Conservation (phyloP, 2,888 invertebrate species). For the Oeneis ivallda region DNA sequence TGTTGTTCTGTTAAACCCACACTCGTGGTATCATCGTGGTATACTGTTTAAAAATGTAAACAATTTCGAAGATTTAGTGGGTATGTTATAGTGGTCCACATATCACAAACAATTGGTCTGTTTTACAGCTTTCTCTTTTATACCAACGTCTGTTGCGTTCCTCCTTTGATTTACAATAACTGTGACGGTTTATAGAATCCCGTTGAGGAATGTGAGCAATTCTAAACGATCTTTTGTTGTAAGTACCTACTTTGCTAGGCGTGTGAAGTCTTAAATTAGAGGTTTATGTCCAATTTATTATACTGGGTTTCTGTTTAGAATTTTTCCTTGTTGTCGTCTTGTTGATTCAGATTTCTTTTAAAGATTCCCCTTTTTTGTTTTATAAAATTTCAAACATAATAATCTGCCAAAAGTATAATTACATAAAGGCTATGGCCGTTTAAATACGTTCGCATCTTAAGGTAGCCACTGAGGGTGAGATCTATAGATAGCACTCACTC, state of each 20-base stretch:
- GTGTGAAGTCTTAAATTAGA: too few species aligned
- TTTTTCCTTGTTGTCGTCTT: too few species aligned
- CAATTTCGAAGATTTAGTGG: conserved; percentile 28
- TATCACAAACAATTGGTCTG: conserved; percentile 19
- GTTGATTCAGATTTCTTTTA: too few species aligned
- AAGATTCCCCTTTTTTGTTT: too few species aligned
- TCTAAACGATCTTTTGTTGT: conserved; percentile 22
- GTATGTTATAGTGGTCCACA: conserved; percentile 22
- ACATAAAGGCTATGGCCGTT: too few species aligned
- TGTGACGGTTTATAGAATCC: conserved; percentile 19
- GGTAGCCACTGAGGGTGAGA: too few species aligned
- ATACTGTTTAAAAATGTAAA: conserved; percentile 17
- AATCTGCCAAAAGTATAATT: too few species aligned
- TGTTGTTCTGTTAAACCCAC: conserved; percentile 3
- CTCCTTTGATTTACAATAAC: conserved; percentile 32
- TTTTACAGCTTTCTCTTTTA: conserved; percentile 36
- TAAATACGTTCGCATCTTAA: too few species aligned
- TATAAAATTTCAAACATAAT: too few species aligned
- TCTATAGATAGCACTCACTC: too few species aligned
- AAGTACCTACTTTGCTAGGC: not conserved
- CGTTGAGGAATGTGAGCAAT: conserved; percentile 28
- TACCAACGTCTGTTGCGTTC: conserved; percentile 31
- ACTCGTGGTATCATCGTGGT: not conserved
- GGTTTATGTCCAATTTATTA: too few species aligned
- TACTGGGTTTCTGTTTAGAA: too few species aligned